A percentile compares a stretch with the other conserved stretches of the same genome.
Conservation (phyloP, 2,113 vertebrate species). For the Tichodroma muraria region DNA sequence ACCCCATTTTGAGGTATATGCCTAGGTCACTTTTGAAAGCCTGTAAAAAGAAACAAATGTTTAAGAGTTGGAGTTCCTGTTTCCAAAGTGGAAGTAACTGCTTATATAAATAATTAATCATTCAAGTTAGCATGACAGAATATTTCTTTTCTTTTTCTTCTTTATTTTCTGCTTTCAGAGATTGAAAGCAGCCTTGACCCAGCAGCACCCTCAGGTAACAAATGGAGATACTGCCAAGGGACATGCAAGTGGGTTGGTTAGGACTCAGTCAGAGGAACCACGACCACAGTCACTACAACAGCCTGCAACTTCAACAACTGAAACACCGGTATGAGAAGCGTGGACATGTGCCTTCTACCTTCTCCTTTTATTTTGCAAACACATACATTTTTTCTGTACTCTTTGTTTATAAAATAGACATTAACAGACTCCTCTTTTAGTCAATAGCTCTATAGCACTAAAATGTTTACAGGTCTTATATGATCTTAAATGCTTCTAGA, state of each 20-base stretch:
- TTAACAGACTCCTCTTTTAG: neutral
- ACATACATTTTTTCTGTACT: neutral
- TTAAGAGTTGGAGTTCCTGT: neutral
- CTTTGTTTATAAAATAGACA: neutral
- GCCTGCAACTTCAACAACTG: constrained; percentile 95
- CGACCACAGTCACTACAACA: constrained; percentile 90
- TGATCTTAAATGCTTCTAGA: neutral
- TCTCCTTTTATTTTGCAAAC: neutral
- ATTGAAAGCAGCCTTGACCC: constrained; percentile 88
- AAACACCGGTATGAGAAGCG: constrained; percentile 84
- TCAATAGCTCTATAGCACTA: neutral
- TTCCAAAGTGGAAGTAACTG: neutral
- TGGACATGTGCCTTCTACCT: neutral
- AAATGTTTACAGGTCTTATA: neutral
- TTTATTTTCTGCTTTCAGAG: constrained; percentile 71
- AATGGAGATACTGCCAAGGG: constrained; percentile 86
- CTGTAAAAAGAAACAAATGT: neutral
- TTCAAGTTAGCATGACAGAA: neutral
- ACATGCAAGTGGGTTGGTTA: constrained; percentile 78
- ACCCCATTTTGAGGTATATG: neutral
- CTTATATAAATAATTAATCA: neutral
- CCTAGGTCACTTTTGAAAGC: neutral
- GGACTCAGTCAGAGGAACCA: constrained; percentile 81
- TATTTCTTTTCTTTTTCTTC: neutral
- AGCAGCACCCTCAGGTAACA: constrained; percentile 93